Base-by-base conservation (phyloP, 2,797 vertebrate genomes). In the Anguilla megastoma region DNA sequence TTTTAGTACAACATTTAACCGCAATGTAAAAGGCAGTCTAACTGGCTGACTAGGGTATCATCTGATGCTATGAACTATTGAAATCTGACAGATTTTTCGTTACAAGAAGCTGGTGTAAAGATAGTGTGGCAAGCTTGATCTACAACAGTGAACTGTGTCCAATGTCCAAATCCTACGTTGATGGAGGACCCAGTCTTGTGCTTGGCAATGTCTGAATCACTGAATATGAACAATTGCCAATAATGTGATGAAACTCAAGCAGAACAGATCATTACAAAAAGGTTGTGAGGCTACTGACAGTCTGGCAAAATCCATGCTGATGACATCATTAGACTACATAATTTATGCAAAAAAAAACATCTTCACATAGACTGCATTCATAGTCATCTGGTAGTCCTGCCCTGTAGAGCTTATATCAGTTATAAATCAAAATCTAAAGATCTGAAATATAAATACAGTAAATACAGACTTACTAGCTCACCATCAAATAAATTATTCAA, bases 321-420 rank as follows among this genome's bases (percentile, higher is more conserved):
- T 52, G 50, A 52, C 50, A 52, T 52, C 50, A 52, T 18, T 14
- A 60, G 58, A 60, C 21, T 60, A 60, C 5, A 99, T 97, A 80
- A 99, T 97, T 89, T 99, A 98, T 0, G 99, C 10, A 52, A 88
- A 90, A 98, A 99, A 60, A 60, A 60, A 24, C 14, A 60, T 16
- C 58, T 99, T 98, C 92, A 97, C 92, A 50, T 96, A 99, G 1
- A 98, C 98, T 16, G 98, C 97, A 63, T 99, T 98, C 98, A 99
- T 99, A 24, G 98, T 99, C 93, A 99, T 98, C 12, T 99, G 99
- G 90, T 97, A 99, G 0, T 97, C 98, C 98, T 99, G 91, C 97
- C 98, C 98, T 99, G 91, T 48, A 91, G 1, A 56, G 36, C 71
- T 69, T 27, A 69, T 7, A 69, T 4, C 63, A 69, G n/a, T 27